Conservation (phyloP, 2,113 vertebrate species). For the Daphoenositta chrysoptera region DNA sequence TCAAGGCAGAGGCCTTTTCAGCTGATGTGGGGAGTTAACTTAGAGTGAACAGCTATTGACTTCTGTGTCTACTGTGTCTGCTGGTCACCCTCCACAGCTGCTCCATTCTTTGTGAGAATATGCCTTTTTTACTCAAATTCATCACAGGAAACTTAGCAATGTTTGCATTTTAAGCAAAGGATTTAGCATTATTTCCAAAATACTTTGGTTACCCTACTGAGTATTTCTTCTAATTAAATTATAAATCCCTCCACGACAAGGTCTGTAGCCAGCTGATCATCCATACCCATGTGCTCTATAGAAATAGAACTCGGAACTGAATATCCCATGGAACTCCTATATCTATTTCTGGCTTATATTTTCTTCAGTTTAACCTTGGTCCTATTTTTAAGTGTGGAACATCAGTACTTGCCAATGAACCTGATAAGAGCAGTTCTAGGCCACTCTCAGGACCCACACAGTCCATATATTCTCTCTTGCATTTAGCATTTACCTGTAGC, state of each 20-base stretch:
- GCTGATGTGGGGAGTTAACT: background rate
- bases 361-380: background rate
- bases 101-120: background rate
- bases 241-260: background rate
- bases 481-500: background rate
- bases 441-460: background rate
- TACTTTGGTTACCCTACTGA: background rate
- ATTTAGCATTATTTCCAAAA: background rate
- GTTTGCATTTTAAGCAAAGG: background rate
- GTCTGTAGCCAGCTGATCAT: background rate
- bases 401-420: background rate
- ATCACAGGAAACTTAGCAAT: background rate
- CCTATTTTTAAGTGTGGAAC: background rate
- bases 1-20: background rate
- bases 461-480: background rate
- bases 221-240: background rate
- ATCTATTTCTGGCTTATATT: background rate
- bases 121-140: background rate
- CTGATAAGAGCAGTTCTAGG: background rate
- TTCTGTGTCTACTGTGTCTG: background rate
- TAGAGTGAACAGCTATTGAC: background rate
- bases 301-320: background rate
- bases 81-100: background rate
- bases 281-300: background rate
- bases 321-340: background rate